phyloP scores from a whole-genome alignment of 2,113 vertebrate genomes.

The Indri indri region DNA sequence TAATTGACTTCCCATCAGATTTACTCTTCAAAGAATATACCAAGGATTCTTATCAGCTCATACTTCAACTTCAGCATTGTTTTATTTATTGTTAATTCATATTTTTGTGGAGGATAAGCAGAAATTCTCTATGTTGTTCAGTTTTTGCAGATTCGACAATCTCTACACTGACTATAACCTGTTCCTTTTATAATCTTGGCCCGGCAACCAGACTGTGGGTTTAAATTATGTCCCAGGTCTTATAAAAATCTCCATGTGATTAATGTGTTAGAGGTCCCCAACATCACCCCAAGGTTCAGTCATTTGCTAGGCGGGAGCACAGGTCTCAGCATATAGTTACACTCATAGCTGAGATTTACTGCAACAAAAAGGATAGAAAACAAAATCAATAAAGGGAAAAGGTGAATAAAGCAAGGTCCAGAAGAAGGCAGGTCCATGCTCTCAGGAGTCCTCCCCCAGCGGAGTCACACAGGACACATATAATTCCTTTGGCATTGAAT shows the following conservation, averaged over 20 bases:
- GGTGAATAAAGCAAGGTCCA: too few relatives aligned
- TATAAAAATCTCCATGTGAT: neutral
- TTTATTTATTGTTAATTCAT: too few relatives aligned
- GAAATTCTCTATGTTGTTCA: neutral
- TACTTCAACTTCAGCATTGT: too few relatives aligned
- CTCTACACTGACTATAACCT: neutral
- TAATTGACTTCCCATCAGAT: neutral
- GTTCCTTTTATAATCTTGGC: neutral
- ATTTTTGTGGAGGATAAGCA: neutral
- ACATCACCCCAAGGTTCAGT: neutral
- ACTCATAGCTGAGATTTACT: neutral
- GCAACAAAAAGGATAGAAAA: neutral
- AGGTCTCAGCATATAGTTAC: neutral
- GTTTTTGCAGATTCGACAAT: neutral
- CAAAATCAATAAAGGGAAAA: neutral
- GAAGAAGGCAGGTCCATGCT: neutral
- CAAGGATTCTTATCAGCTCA: neutral
- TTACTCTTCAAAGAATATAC: neutral
- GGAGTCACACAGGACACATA: neutral
- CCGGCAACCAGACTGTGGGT: neutral
- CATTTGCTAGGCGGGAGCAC: neutral
- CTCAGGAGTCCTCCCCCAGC: neutral
- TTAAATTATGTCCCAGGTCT: neutral
- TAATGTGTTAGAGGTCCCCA: neutral
- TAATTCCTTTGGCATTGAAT: neutral